These are phyloP conservation scores for Colostygia pectinataria DNA, from an alignment of 2,888 invertebrate genomes.

Conservation along the genomic window DNA sequence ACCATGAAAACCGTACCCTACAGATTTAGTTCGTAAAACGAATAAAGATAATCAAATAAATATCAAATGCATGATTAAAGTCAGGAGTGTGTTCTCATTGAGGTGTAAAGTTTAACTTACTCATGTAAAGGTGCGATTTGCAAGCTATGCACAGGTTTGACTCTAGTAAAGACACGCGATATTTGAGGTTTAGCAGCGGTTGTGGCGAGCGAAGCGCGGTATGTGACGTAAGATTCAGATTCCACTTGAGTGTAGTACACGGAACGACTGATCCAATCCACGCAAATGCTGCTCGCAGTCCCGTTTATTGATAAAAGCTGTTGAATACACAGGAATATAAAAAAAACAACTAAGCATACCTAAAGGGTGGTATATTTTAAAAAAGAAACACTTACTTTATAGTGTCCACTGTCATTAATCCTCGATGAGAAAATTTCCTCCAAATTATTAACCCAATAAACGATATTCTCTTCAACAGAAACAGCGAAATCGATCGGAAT, in stretches of 20 bases:
- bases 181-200: conserved; percentile 78
- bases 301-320: conserved; percentile 75
- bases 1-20: too few relatives aligned
- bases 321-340: conserved; percentile 10
- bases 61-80: neutral
- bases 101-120: conserved; percentile 75
- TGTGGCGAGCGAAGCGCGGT: conserved; percentile 86
- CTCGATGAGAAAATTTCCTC: conserved; percentile 86
- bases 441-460: conserved; percentile 93
- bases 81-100: neutral
- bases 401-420: conserved; percentile 78
- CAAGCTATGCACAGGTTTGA: conserved; percentile 85
- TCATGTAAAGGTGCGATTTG: conserved; percentile 89
- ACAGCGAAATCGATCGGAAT: conserved; percentile 87
- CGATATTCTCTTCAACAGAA: conserved; percentile 86
- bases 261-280: conserved; percentile 94
- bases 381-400: conserved; percentile 54
- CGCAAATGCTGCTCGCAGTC: conserved; percentile 85
- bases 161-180: conserved; percentile 80
- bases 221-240: conserved; percentile 80
- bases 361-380: neutral
- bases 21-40: too few relatives aligned
- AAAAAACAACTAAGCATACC: too few relatives aligned
- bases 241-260: conserved; percentile 91
- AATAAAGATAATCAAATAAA: too few relatives aligned